Base-by-base conservation (phyloP, 2,797 vertebrate genomes). In the Enteromius fasciolatus region DNA sequence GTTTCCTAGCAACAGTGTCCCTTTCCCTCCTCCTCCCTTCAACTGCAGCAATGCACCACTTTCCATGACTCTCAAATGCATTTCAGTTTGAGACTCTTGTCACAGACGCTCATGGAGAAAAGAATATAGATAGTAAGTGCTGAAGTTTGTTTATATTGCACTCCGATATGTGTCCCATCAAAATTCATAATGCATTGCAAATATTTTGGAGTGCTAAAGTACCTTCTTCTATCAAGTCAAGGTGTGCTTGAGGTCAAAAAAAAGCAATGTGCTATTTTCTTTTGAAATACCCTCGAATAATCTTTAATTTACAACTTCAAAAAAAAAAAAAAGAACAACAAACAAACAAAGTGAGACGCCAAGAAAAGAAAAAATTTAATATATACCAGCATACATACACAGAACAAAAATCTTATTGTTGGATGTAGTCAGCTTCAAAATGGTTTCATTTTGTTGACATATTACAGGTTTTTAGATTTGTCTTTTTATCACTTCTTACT, bases 1-100 rank as follows among this genome's bases (percentile, higher is more conserved):
- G 94, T 95, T 92, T 94, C 94, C 94, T 95, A 95, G 94, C 94
- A 95, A 95, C 94, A 93, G 93, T 91, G n/a, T 75, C 89, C 86
- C 90, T 87, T 46, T 46, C 31, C 88, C 87, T 86, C 39, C 84
- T 59, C 50, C 80, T 64, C 54, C 88, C 78, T 74, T 80, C 86
- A 89, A 92, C 89, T 91, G 92, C 93, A 91, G 94, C 93, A 95
- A 89, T 95, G 94, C 94, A 93, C 89, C 94, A 95, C 89, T 93
- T 88, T 89, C 88, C 88, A 84, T 86, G 89, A 90, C 92, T 90
- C 91, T 93, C 92, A 92, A 93, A 91, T 86, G 91, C 89, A 93
- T 92, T 92, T 85, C 87, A 90, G 93, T 81, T 87, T 81, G 39
- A 87, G 68, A 82, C 82, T 81, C 78, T 84, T 84, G 61, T 77